These are phyloP conservation scores for Perccottus glenii DNA, from an alignment of 2,113 vertebrate genomes.

Conservation along the genomic window DNA sequence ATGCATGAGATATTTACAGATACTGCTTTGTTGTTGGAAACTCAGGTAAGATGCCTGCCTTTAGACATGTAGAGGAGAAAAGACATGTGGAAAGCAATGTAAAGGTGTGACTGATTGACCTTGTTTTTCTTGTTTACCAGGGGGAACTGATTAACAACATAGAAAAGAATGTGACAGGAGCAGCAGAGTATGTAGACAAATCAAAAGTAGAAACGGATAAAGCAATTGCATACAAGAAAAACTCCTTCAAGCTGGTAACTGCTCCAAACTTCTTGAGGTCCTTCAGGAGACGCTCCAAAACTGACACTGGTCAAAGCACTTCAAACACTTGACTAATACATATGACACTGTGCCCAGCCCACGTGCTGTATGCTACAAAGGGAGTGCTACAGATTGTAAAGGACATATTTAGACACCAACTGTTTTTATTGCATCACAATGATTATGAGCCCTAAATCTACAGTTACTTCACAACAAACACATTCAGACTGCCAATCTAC, in stretches of 20 bases:
- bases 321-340: not conserved
- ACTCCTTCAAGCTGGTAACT: constrained; percentile 81
- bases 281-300: constrained; percentile 46
- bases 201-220: constrained; percentile 84
- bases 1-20: constrained; percentile 89
- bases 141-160: constrained; percentile 94
- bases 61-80: not conserved
- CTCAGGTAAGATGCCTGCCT: constrained; percentile 78
- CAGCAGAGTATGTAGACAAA: constrained; percentile 80
- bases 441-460: too few species aligned
- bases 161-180: constrained; percentile 84
- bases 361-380: too few species aligned
- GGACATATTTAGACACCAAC: too few species aligned
- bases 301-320: constrained; percentile 3
- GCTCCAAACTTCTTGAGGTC: constrained; percentile 57
- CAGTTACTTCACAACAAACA: too few species aligned
- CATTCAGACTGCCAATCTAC: too few species aligned
- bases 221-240: constrained; percentile 86
- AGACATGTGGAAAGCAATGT: not conserved
- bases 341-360: too few species aligned
- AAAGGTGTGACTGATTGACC: not conserved
- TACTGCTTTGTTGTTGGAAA: constrained; percentile 88
- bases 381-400: too few species aligned
- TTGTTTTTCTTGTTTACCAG: constrained; percentile 65
- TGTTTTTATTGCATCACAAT: too few species aligned